These are phyloP conservation scores for Chanos chanos DNA, from an alignment of 2,797 vertebrate species.

Conservation along the genomic window DNA sequence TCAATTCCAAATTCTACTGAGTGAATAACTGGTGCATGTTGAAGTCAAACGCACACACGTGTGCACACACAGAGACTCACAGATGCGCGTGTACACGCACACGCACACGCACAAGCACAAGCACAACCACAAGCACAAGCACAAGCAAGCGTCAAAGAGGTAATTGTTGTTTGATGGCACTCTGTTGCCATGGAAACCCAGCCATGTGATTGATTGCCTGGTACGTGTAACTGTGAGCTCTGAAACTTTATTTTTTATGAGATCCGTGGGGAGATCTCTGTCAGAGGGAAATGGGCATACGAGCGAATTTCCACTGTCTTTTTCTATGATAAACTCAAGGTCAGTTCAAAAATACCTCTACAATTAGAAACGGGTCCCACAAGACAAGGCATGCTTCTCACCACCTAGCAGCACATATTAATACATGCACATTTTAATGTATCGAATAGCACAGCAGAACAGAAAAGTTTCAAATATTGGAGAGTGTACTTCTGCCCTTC, in stretches of 20 bases:
- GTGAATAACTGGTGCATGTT: too few relatives aligned
- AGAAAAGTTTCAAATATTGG: constrained; percentile 5
- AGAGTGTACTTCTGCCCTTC: constrained; percentile 9
- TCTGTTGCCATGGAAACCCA: constrained; percentile 44
- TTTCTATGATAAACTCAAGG: constrained; percentile 38
- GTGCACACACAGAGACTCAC: background rate
- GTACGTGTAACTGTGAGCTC: constrained; percentile 35
- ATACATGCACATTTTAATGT: constrained; percentile 1
- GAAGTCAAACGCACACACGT: background rate
- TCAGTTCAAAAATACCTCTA: constrained; percentile 38
- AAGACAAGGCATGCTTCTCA: constrained; percentile 16
- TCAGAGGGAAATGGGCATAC: constrained; percentile 23
- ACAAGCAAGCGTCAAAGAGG: too few relatives aligned
- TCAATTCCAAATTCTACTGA: too few relatives aligned
- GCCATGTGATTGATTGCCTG: constrained; percentile 41
- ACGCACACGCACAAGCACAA: constrained; percentile 4
- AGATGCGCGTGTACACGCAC: constrained; percentile 16
- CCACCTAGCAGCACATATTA: constrained; percentile 4
- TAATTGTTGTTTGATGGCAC: constrained; percentile 41
- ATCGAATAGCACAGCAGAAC: background rate
- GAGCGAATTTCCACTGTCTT: constrained; percentile 21
- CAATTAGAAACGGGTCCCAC: constrained; percentile 39
- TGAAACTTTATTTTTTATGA: constrained; percentile 49
- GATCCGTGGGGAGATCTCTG: constrained; percentile 36
- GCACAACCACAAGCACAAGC: constrained; percentile 19